Evolutionary conservation across 2,113 vertebrate genomes (phyloP).

Genomic region (Lota lota): DNA sequence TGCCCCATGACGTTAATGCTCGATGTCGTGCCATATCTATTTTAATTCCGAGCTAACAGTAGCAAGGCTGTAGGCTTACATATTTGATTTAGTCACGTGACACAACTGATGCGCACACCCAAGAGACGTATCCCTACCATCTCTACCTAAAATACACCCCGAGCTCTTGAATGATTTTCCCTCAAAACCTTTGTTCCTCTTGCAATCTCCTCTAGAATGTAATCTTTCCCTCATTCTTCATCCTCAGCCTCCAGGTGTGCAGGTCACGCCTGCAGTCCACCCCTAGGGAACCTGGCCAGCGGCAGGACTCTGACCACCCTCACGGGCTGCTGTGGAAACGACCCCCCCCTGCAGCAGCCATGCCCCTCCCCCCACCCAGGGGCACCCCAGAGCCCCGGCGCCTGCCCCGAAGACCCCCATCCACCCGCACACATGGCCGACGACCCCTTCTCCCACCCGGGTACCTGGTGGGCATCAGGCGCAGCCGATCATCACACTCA

Average conservation of each 20-base stretch:
- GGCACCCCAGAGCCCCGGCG: slow-evolving; percentile 37
- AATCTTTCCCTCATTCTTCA: slow-evolving; percentile 6
- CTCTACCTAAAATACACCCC: background rate
- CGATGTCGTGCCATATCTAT: background rate
- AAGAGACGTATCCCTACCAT: background rate
- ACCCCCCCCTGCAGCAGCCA: slow-evolving; percentile 60
- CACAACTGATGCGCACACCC: background rate
- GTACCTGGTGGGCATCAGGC: slow-evolving; percentile 85
- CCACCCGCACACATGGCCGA: slow-evolving; percentile 81
- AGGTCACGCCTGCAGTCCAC: slow-evolving; percentile 81
- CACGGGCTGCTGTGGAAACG: slow-evolving; percentile 74
- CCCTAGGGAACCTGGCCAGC: slow-evolving; percentile 81
- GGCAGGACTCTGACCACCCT: slow-evolving; percentile 78
- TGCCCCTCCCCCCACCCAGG: slow-evolving; percentile 41
- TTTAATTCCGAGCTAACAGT: too few species aligned
- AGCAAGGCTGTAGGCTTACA: background rate
- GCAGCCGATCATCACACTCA: slow-evolving; percentile 31
- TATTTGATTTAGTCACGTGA: too few species aligned
- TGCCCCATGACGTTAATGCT: slow-evolving; percentile 24
- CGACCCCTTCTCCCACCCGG: slow-evolving; percentile 77
- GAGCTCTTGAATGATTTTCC: too few species aligned
- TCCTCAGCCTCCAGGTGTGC: slow-evolving; percentile 74
- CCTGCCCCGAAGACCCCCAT: slow-evolving; percentile 69
- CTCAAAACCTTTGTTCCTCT: background rate
- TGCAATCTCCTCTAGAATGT: background rate